Base-by-base conservation (phyloP, 2,888 invertebrate genomes). In the Phengaris arion region DNA sequence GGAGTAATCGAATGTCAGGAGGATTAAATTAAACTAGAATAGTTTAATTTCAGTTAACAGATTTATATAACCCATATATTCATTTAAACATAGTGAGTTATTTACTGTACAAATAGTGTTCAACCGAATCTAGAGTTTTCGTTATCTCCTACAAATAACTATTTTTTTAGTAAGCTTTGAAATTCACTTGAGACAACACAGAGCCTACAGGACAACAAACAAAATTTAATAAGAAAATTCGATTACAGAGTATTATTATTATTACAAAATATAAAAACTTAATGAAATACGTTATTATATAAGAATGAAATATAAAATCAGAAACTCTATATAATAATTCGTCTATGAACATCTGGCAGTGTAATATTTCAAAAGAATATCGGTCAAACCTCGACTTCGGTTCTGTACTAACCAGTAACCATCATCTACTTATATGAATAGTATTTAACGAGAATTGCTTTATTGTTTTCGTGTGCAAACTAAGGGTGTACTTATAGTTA, bases 371-470 rank as follows among this genome's bases (percentile, higher is more conserved):
- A 84, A 86, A 85, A 85, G 84, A 85, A 85, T 84, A 86, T 85
- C 35, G 64, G 10, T 35, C 87, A 82, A 85, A 82, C 83, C 80
- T 80, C 83, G 84, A 84, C 81, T 79, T 82, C 78, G 79, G 79
- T 79, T 79, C 81, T 82, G 81, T 83, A 83, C 83, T 84, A 85
- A 83, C 80, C 84, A 88, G 87, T 87, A 88, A 35, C 35, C 35
- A 35, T 35, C 79, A 86, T 83, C 91, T 91, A 92, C 92, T 92
- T 93, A 93, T 83, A 90, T 85, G 86, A 88, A 87, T 91, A 91
- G 83, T 90, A 91, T n/a, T n/a, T n/a, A n/a, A 91, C 91, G 84
- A 90, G 88, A 90, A 91, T 91, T 92, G 91, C 90, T 92, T 90
- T 87, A 89, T 89, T 87, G 85, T 83, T 87, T 85, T 86, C 87